Conservation (phyloP, 1,140 invertebrate genomes). For the Apis laboriosa region DNA sequence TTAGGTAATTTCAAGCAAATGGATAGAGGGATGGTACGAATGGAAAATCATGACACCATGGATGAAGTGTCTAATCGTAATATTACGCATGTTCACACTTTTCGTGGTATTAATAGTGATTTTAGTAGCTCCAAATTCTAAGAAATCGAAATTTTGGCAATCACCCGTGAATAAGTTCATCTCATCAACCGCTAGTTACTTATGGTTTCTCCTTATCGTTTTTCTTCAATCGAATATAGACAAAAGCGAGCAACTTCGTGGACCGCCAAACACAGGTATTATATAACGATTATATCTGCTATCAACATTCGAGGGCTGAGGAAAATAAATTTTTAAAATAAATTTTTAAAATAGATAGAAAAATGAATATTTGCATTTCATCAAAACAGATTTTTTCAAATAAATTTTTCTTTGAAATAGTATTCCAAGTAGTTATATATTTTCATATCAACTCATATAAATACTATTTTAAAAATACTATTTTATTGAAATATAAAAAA, state of each 20-base stretch:
- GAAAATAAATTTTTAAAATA: too few relatives aligned
- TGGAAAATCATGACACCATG: slow-evolving; percentile 79
- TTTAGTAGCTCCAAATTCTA: slow-evolving; percentile 76
- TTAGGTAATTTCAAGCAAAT: slow-evolving; percentile 69
- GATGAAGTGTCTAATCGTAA: slow-evolving; percentile 70
- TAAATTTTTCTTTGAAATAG: too few relatives aligned
- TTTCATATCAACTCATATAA: too few relatives aligned
- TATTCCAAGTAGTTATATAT: too few relatives aligned
- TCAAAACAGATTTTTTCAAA: too few relatives aligned
- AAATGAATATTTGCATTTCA: too few relatives aligned
- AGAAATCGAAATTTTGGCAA: slow-evolving; percentile 75
- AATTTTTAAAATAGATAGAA: too few relatives aligned
- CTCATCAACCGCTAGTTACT: slow-evolving; percentile 83
- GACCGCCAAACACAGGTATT: slow-evolving; percentile 80
- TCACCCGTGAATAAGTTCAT: slow-evolving; percentile 83
- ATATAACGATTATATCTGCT: neutral
- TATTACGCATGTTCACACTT: slow-evolving; percentile 77
- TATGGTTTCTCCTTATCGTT: slow-evolving; percentile 84
- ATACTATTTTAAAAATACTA: too few relatives aligned
- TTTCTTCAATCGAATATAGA: slow-evolving; percentile 82
- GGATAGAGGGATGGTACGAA: slow-evolving; percentile 82
- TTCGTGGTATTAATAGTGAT: slow-evolving; percentile 79
- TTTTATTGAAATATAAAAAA: too few relatives aligned
- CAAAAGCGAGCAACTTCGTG: slow-evolving; percentile 80
- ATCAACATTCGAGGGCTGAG: neutral